phyloP scores from a whole-genome alignment of 2,797 vertebrate genomes.

The Tenualosa ilisha region DNA sequence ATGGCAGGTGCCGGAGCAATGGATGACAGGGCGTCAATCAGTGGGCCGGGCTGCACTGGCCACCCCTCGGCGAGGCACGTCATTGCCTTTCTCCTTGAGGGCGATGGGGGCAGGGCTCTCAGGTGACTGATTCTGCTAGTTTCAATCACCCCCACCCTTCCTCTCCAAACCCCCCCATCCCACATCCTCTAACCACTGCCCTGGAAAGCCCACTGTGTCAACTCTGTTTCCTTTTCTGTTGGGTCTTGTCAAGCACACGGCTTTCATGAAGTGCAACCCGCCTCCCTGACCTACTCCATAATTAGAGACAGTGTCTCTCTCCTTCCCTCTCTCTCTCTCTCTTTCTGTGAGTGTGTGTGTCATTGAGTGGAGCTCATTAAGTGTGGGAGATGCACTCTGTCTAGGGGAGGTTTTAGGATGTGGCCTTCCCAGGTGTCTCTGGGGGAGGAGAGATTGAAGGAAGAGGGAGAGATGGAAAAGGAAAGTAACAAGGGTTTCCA shows the following conservation, averaged over 20 bases:
- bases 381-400: not conserved
- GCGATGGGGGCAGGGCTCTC: not conserved
- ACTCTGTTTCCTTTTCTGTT: not conserved
- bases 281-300: constrained; percentile 19
- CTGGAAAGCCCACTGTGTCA: not conserved
- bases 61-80: not conserved
- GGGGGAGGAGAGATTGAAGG: not conserved
- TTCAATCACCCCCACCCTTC: not conserved
- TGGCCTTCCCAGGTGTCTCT: not conserved
- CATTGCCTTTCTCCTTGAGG: constrained; percentile 11
- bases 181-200: not conserved
- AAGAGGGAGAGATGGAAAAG: not conserved
- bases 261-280: not conserved
- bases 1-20: not conserved
- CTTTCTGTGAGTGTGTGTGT: too few relatives aligned
- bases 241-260: not conserved
- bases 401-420: not conserved
- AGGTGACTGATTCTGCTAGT: not conserved
- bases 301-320: not conserved
- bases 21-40: not conserved
- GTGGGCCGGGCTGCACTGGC: not conserved
- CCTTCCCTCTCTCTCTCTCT: not conserved
- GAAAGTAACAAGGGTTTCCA: not conserved
- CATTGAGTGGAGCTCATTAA: not conserved
- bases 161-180: not conserved